phyloP scores from a whole-genome alignment of 1,140 invertebrate genomes.

The Hylaeus anthracinus region DNA sequence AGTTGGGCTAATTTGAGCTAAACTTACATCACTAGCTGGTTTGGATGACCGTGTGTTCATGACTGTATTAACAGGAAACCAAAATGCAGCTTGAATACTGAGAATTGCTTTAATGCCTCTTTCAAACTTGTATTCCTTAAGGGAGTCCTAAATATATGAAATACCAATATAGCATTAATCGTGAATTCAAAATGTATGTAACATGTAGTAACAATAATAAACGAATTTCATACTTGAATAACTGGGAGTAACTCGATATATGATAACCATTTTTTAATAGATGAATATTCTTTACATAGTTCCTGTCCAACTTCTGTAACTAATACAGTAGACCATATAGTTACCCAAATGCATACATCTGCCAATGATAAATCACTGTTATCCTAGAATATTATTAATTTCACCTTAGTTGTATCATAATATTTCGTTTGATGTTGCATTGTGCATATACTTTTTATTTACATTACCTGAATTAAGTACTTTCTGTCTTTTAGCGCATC shows the following conservation, averaged over 20 bases:
- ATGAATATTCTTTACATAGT: conserved; percentile 76
- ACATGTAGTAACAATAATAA: not conserved
- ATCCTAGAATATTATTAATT: conserved; percentile 60
- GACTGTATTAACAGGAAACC: conserved; percentile 75
- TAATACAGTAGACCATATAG: conserved; percentile 83
- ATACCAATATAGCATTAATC: conserved; percentile 38
- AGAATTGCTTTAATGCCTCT: conserved; percentile 70
- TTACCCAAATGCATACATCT: conserved; percentile 86
- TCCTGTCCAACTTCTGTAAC: conserved; percentile 76
- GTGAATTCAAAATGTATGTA: conserved; percentile 24
- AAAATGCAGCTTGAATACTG: conserved; percentile 70
- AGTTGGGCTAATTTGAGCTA: conserved; percentile 41
- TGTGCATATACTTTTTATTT: not conserved
- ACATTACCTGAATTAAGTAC: conserved; percentile 77
- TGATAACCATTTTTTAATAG: conserved; percentile 80
- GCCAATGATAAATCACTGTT: conserved; percentile 80
- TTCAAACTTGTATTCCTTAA: conserved; percentile 70
- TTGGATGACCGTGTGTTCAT: conserved; percentile 71
- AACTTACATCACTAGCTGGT: conserved; percentile 57
- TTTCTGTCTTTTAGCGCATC: conserved; percentile 68
- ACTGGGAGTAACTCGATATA: conserved; percentile 79
- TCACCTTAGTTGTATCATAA: conserved; percentile 52
- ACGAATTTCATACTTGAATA: conserved; percentile 78
- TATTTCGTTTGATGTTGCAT: not conserved
- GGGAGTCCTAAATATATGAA: conserved; percentile 65